Evolutionary conservation across 1,140 invertebrate genomes (phyloP).

Genomic region (Capitella teleta): DNA sequence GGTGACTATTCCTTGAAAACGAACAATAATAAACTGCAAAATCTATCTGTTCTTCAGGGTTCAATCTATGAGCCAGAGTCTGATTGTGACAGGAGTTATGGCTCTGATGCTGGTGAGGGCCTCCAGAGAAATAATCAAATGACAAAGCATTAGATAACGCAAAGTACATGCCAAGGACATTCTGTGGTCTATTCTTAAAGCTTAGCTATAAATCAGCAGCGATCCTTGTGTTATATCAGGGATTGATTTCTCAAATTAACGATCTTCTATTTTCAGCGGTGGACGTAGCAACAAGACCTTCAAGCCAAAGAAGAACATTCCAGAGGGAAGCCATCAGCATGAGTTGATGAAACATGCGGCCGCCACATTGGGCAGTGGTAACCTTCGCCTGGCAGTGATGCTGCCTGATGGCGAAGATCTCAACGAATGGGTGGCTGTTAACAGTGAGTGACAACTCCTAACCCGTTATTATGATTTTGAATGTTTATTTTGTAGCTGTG

Average conservation of each 20-base stretch:
- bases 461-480: neutral
- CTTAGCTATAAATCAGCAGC: too few species aligned
- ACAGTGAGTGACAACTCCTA: slow-evolving; percentile 56
- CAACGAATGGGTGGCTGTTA: slow-evolving; percentile 99
- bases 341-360: slow-evolving; percentile 99
- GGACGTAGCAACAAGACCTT: slow-evolving; percentile 54
- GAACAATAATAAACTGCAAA: too few species aligned
- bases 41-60: too few species aligned
- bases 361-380: slow-evolving; percentile 92
- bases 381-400: slow-evolving; percentile 87
- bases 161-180: too few species aligned
- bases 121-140: too few species aligned
- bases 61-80: too few species aligned
- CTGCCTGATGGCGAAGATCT: slow-evolving; percentile 97
- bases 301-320: slow-evolving; percentile 98
- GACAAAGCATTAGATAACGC: too few species aligned
- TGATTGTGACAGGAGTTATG: too few species aligned
- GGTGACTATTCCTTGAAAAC: too few species aligned
- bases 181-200: too few species aligned
- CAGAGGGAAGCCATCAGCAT: slow-evolving; percentile 97
- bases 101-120: too few species aligned
- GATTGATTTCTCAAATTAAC: too few species aligned
- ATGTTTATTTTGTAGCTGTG: slow-evolving; percentile 62
- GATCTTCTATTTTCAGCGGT: slow-evolving; percentile 28
- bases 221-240: slow-evolving; percentile 16